Conservation (phyloP, 2,113 vertebrate species). For the Labrus mixtus region DNA sequence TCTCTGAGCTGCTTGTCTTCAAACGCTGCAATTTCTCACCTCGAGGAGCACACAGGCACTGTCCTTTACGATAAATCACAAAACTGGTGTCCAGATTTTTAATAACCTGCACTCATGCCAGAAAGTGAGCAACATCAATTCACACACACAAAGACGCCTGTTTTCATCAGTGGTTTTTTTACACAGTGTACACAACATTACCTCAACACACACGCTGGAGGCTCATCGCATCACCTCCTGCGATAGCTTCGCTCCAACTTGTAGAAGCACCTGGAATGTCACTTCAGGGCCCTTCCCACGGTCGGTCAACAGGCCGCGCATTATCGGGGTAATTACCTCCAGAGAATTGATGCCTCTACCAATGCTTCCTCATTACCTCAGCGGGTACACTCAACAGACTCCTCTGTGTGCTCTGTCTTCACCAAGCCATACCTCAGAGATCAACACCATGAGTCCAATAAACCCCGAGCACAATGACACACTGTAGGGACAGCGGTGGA, state of each 20-base stretch:
- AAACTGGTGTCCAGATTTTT: constrained; percentile 47
- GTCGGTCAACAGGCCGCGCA: constrained; percentile 70
- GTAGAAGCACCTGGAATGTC: constrained; percentile 53
- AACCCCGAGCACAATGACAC: constrained; percentile 53
- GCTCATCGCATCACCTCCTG: constrained; percentile 28
- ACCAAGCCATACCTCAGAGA: constrained; percentile 51
- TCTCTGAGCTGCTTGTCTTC: constrained; percentile 67
- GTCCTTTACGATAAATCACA: constrained; percentile 54
- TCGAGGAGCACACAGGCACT: constrained; percentile 30
- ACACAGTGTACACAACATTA: too few relatives aligned
- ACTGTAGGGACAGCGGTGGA: constrained; percentile 34
- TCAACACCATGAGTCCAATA: constrained; percentile 48
- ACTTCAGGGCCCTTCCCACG: constrained; percentile 60
- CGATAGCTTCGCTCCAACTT: constrained; percentile 54
- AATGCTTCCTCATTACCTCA: constrained; percentile 58
- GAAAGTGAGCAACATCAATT: constrained; percentile 38
- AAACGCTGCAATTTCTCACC: constrained; percentile 56
- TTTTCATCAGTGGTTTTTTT: neutral
- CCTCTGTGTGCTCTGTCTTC: constrained; percentile 47
- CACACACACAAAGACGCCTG: neutral
- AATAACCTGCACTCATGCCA: constrained; percentile 31
- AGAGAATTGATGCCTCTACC: constrained; percentile 67
- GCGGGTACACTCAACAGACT: constrained; percentile 42
- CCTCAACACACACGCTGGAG: constrained; percentile 5
- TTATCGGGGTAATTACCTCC: constrained; percentile 74